phyloP scores from a whole-genome alignment of 2,888 invertebrate genomes.

The Hyles lineata region DNA sequence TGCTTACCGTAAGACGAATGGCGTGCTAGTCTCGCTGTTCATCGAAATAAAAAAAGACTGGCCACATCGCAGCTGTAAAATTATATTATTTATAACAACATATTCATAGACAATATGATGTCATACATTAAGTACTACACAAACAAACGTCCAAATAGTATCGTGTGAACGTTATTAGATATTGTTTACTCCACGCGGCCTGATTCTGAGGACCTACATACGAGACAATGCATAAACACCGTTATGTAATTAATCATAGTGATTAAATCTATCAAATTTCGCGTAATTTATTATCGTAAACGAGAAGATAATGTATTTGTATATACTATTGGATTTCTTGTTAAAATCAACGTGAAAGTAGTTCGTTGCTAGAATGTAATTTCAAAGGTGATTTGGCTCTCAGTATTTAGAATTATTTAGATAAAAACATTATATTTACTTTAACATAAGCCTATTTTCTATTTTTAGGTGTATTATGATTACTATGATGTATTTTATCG shows the following conservation, averaged over 20 bases:
- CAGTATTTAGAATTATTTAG: too few species aligned
- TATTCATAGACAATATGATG: conserved; percentile 3
- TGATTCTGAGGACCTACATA: conserved; percentile 17
- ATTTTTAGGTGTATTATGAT: too few species aligned
- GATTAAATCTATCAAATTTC: background rate
- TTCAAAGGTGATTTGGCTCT: too few species aligned
- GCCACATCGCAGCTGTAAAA: too few species aligned
- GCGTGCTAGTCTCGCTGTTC: too few species aligned
- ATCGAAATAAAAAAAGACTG: too few species aligned
- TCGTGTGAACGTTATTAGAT: conserved; percentile 21
- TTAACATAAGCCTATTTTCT: too few species aligned
- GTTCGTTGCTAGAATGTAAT: background rate
- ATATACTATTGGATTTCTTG: too few species aligned
- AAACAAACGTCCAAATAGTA: conserved; percentile 10
- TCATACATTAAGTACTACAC: conserved; percentile 4
- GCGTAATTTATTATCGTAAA: background rate
- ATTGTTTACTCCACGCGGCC: conserved; percentile 19
- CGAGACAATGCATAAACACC: conserved; percentile 13
- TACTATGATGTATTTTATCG: too few species aligned
- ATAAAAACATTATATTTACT: too few species aligned
- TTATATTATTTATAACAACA: background rate
- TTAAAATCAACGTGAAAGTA: background rate
- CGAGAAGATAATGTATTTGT: too few species aligned
- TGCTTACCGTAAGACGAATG: too few species aligned
- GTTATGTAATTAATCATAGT: conserved; percentile 18